Base-by-base conservation (phyloP, 2,797 vertebrate genomes). In the Paratrypauchen microcephalus region DNA sequence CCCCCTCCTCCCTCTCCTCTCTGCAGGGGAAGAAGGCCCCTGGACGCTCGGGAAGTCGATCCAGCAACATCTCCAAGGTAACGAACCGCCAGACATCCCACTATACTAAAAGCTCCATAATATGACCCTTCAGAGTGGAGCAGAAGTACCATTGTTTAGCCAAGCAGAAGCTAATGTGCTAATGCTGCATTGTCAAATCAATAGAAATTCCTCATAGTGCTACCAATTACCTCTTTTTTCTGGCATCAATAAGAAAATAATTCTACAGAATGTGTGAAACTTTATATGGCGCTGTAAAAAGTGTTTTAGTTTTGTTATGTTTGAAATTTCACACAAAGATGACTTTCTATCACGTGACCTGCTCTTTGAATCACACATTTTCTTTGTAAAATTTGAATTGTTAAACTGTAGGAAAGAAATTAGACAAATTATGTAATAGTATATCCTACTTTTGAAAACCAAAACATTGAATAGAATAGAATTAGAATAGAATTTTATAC, bases 21-120 rank as follows among this genome's bases (percentile, higher is more conserved):
- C 92, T 90, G 69, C 92, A 98, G 97, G 95, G 94, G 88, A 95
- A 92, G 64, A 99, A 97, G 85, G 93, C 92, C 63, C 92, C 95
- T 60, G 92, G 96, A 15, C 92, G 93, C 83, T 98, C 96, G 68
- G 91, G 95, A 77, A 98, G 96, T 91, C 94, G 95, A 89, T 97
- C 96, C 69, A 97, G 96, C 91, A 97, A 95, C 91, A 95, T 97
- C 91, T 97, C 97, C 88, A 99, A 98, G 95, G 96, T 99, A 95
- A 80, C 83, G 4, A 5, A 16, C 55, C 52, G 4, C 66, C 61
- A 65, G 67, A 56, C 47, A 68, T 56, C 30, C 26, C 59, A 57
- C 32, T 41, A 0, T 63, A 62, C 47, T 62, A 19, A 70, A 62
- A 75, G 61, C 45, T 45, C 57, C 6, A 66, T 55, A 59, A 71